Evolutionary conservation across 2,113 vertebrate species (phyloP), one percentile per base, ranked within the genome.

Genomic region (Glaucomys volans): DNA sequence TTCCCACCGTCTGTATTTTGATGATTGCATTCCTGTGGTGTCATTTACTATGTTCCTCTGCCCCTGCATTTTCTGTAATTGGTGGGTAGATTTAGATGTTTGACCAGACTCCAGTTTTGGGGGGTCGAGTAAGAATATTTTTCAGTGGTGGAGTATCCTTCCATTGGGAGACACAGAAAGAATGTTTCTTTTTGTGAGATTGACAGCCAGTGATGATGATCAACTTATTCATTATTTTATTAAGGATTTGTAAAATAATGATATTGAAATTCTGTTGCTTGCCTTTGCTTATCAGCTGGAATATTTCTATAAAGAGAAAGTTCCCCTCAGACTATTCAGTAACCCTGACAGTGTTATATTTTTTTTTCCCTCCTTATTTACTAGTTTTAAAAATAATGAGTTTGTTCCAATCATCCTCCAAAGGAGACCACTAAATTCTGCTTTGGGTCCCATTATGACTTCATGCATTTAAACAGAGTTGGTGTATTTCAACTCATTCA

Each of bases 321-420:
- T 5, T n/a, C 2, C 40, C 42, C 26, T 35, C 37, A 12, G 37
- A 9, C 77, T 71, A 1, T n/a, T 67, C 0, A 0, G 30, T 74
- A 67, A 6, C 47, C 52, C 30, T 37, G 32, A 14, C 30, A 9
- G 8, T 42, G 14, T 17, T 75, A 67, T 67, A 11, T 12, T 32
- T 69, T 40, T 22, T 16, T 10, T 2, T 8, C 3, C 72, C 22
- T 24, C 37, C 10, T 89, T 69, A 50, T 32, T 75, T 64, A 44
- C 40, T 42, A 30, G 2, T 93, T 96, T 93, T 91, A 67, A 89
- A 67, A 89, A 67, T 24, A 87, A 9, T 40, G 59, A 50, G 30
- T 79, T 94, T 72, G 5, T 69, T 84, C 76, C 44, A 66, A 62
- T 72, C 30, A 17, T 79, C 75, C 37, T 40, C 26, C 44, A 4